Base-by-base conservation (phyloP, 2,888 invertebrate genomes). In the Cephus sareptanus region DNA sequence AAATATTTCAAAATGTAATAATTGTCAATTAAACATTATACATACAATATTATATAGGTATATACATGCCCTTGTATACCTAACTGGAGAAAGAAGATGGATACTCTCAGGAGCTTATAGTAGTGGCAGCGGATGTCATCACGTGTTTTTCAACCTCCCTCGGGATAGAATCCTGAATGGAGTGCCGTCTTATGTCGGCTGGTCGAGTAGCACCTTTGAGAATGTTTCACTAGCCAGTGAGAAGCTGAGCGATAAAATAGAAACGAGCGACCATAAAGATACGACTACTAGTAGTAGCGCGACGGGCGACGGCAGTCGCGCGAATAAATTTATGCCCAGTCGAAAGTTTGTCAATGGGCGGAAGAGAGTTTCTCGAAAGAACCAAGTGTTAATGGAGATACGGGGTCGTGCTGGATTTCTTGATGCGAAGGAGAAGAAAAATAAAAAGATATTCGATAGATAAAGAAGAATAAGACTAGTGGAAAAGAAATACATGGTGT, bases 311-410 rank as follows among this genome's bases (percentile, higher is more conserved):
- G 73, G 74, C 35, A 73, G 34, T 75, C 69, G 78, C 74, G 74
- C 78, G 78, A 78, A 78, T 78, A 78, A 78, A 78, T 78, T 78
- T 78, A 78, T 78, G 75, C 34, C 76, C 75, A 37, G 73, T 71
- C 71, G 80, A 79, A 81, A 77, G 71, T 76, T 56, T 74, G 56
- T 69, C 70, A 71, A 81, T 76, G 81, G 76, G 78, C 81, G 81
- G 79, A 81, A 81, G 78, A 77, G 80, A 23, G 13, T 78, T 77
- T 81, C 77, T 81, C 78, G 78, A 81, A 81, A 79, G 81, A 77
- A 81, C 81, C 78, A 73, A 76, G 80, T 79, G 81, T 81, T 81
- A 81, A 81, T 81, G 81, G 80, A 81, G 80, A 79, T 79, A 81
- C 80, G 80, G 73, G 80, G 56, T 56, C 56, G 56, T 15, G 56